Evolutionary conservation across 2,888 invertebrate genomes (phyloP), one percentile per base, ranked within the genome.

Genomic region (Serripes groenlandicus): DNA sequence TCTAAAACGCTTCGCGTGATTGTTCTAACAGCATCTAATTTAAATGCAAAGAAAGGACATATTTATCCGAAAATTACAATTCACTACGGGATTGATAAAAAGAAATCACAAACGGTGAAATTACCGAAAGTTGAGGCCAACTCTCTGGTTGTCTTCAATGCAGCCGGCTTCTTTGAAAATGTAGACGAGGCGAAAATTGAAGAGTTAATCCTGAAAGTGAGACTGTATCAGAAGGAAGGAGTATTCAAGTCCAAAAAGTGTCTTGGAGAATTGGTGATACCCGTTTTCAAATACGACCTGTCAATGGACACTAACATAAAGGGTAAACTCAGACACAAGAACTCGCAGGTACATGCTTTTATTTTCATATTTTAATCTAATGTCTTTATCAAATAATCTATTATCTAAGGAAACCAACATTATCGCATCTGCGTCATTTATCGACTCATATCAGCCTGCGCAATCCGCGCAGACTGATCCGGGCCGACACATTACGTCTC

Each of bases 191-290:
- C 23, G 1, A 18, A 23, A 23, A 66, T 66, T 11, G 66, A 66
- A 3, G 35, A 4, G 1, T 42, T 66, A 3, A 66, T 23, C 1
- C 28, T 66, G 26, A 35, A 11, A 11, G 66, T 66, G 3, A 23
- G 42, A 18, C n/a, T 66, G 15, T 66, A 42, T 21, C 37, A 66
- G 42, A 66, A 35, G n/a, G 66, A 66, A n/a, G 66, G 66, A 21
- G 18, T 66, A 28, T 42, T 66, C 15, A 37, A 30, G 34, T 23
- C 42, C 2, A 66, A n/a, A 35, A 66, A 35, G 28, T 42, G 66
- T 35, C 42, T 66, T n/a, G 66, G 66, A 34, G 66, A 66, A 32
- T 42, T 66, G 66, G 42, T 66, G 9, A 66, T 66, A 66, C 66
- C 66, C 11, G 26, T 66, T 3, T 42, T 23, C n/a, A 66, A 66